Conservation (phyloP, 2,113 vertebrate genomes). For the Poecile atricapillus region DNA sequence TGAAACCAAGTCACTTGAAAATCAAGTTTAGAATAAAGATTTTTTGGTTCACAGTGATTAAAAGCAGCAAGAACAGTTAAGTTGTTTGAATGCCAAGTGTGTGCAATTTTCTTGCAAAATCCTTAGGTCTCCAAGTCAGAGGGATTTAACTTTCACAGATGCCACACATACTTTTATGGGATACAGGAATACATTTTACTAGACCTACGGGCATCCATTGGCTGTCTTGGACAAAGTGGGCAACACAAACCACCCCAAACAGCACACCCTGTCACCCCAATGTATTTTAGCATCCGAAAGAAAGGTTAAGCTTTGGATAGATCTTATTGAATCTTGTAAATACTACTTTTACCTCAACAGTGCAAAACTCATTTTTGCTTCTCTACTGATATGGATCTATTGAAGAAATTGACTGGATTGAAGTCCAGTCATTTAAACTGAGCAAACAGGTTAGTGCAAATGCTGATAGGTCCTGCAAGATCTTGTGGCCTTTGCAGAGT, state of each 20-base stretch:
- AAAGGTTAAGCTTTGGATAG: neutral
- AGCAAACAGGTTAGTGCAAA: neutral
- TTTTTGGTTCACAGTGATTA: neutral
- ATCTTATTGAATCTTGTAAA: conserved; percentile 2
- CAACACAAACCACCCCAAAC: neutral
- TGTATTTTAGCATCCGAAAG: neutral
- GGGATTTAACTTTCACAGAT: neutral
- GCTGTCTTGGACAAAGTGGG: neutral
- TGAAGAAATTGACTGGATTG: neutral
- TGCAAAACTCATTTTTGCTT: neutral
- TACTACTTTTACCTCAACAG: neutral
- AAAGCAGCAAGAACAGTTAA: neutral
- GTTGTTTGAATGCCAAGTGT: neutral
- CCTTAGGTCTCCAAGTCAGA: neutral
- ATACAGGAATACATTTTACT: neutral
- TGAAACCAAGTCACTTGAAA: neutral
- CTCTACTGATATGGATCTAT: neutral
- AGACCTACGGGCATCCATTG: neutral
- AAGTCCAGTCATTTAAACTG: neutral
- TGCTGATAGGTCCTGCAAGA: neutral
- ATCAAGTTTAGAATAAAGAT: neutral
- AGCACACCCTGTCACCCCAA: neutral
- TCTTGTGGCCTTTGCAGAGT: neutral
- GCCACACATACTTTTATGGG: neutral
- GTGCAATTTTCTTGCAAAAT: neutral